A percentile compares a stretch with the other conserved stretches of the same genome.
These are phyloP conservation scores for Nesoenas mayeri DNA, from an alignment of 2,113 vertebrate species.

Conservation along the genomic window DNA sequence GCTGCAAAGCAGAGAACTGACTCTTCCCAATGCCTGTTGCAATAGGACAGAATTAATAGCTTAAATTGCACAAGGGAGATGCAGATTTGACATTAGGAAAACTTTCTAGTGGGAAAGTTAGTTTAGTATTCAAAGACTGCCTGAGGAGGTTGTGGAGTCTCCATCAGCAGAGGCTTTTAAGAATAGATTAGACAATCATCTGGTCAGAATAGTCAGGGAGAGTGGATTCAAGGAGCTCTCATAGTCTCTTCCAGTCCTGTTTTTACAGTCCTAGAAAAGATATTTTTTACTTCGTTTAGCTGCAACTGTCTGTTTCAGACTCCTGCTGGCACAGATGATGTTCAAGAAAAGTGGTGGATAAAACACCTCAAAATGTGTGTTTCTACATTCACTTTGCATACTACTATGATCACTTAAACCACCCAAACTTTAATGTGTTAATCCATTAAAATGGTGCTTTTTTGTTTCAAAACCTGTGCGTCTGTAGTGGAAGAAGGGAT, in stretches of 20 bases:
- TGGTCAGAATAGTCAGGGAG: background rate
- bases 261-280: background rate
- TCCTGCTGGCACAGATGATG: background rate
- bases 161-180: background rate
- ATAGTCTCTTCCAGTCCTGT: background rate
- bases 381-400: background rate
- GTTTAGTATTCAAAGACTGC: background rate
- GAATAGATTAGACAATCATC: background rate
- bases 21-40: background rate
- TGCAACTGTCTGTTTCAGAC: background rate
- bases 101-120: background rate
- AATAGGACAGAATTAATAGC: slow-evolving; percentile 11
- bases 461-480: background rate
- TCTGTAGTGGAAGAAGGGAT: background rate
- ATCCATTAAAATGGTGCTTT: background rate
- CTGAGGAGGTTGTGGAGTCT: background rate
- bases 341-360: background rate
- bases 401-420: background rate
- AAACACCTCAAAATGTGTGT: background rate
- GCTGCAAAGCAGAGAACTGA: background rate
- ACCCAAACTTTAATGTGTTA: background rate
- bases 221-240: background rate
- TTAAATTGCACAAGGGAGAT: background rate
- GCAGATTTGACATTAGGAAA: slow-evolving; percentile 6
- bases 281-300: background rate